Base-by-base conservation (phyloP, 2,888 invertebrate species). In the Tetragonula carbonaria region DNA sequence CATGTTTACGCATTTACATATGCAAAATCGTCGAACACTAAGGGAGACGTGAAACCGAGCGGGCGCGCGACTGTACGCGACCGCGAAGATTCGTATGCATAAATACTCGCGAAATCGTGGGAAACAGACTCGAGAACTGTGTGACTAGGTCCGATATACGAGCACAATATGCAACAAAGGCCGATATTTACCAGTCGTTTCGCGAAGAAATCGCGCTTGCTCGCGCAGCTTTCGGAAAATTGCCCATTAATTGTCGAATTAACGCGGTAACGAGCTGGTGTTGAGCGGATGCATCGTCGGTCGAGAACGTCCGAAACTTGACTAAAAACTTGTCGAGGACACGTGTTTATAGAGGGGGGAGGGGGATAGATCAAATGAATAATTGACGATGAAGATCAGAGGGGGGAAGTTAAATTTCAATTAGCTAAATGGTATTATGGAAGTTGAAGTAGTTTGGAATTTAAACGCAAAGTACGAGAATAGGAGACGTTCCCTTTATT, bases 81-180 rank as follows among this genome's bases (percentile, higher is more conserved):
- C 75, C 57, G 63, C 75, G 68, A 83, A 70, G 76, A 74, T 65
- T 83, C 76, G 57, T 23, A 74, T 80, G 76, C 83, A 77, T 77
- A 81, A 83, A 51, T 28, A 73, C 55, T 45, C 8, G 65, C 23
- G 74, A 23, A 74, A 70, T 71, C 65, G 74, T 57, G n/a, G 55
- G 45, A 23, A 71, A 74, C 62, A 66, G 59, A 57, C 51, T 28
- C 65, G 65, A 51, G 62, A 59, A 45, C 45, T 45, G 57, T 68
- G 18, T 23, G 62, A 62, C 67, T 74, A 33, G 38, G 0, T 45
- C 3, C 72, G 53, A 14, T 50, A 23, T 51, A 53, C 80, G 33
- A 53, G 21, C 71, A 53, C 65, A 53, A 57, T 82, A 80, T 80
- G 70, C 74, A 82, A 62, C 74, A 80, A 80, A 67, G 80, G 66